Conservation (phyloP, 2,797 vertebrate species). For the Schizothorax lantsangensis region DNA sequence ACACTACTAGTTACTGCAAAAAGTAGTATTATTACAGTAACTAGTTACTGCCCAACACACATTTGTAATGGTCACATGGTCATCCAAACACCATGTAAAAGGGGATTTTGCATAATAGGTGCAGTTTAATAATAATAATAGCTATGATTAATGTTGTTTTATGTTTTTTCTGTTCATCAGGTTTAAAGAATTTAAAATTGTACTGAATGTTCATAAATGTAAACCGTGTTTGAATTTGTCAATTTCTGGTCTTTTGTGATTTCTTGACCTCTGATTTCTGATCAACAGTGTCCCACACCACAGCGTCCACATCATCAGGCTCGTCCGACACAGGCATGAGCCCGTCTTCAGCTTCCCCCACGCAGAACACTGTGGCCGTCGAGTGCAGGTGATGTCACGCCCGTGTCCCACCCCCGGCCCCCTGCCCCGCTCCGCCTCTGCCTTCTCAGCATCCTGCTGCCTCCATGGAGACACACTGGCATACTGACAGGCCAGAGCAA, state of each 20-base stretch:
- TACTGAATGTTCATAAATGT: neutral
- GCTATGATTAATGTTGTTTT: neutral
- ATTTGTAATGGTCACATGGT: too few relatives aligned
- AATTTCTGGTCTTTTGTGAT: neutral
- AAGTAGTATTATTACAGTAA: too few relatives aligned
- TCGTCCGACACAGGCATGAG: slow-evolving; percentile 97
- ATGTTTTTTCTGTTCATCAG: neutral
- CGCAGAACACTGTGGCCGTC: slow-evolving; percentile 93
- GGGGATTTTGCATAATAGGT: too few relatives aligned
- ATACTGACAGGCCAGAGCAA: slow-evolving; percentile 74
- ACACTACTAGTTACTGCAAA: too few relatives aligned
- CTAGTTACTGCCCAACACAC: too few relatives aligned
- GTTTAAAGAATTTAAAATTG: neutral
- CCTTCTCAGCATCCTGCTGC: slow-evolving; percentile 80
- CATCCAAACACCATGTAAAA: too few relatives aligned
- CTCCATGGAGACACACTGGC: slow-evolving; percentile 76
- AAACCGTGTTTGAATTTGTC: neutral
- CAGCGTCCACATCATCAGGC: slow-evolving; percentile 93
- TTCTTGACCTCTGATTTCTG: slow-evolving; percentile 13
- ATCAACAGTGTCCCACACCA: slow-evolving; percentile 86
- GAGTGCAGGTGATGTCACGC: slow-evolving; percentile 95
- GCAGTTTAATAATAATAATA: neutral
- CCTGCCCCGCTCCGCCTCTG: slow-evolving; percentile 44
- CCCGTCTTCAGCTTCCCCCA: slow-evolving; percentile 91
- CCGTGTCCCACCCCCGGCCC: slow-evolving; percentile 71